A percentile compares a stretch with the other conserved stretches of the same genome.
Conservation (phyloP, 1,140 invertebrate genomes). For the Lordiphosa mommai region DNA sequence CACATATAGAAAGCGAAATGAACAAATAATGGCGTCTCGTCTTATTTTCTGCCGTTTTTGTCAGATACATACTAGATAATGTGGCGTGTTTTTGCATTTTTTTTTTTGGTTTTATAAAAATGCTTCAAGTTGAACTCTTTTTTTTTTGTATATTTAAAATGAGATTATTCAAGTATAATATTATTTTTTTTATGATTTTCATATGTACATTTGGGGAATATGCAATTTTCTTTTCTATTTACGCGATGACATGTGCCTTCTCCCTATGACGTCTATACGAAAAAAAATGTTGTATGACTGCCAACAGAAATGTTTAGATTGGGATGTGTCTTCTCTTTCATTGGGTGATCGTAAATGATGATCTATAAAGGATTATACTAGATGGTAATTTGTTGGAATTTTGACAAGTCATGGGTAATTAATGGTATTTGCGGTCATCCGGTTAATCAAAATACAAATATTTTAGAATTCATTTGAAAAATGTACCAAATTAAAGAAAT, state of each 20-base stretch:
- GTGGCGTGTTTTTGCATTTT: slow-evolving; percentile 42
- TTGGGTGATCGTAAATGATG: slow-evolving; percentile 27
- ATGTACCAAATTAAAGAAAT: no score
- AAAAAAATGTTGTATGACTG: slow-evolving; percentile 26
- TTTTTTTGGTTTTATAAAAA: slow-evolving; percentile 4
- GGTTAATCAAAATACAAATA: no score
- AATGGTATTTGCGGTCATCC: no score
- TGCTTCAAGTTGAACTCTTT: slow-evolving; percentile 11
- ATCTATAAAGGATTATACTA: slow-evolving; percentile 11
- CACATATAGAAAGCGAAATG: slow-evolving; percentile 35
- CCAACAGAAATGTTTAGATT: slow-evolving; percentile 49
- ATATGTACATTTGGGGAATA: slow-evolving; percentile 16
- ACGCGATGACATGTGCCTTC: slow-evolving; percentile 45
- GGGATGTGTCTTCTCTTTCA: slow-evolving; percentile 16
- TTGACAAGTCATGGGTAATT: neutral
- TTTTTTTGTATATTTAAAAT: slow-evolving; percentile 20
- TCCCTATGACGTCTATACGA: slow-evolving; percentile 48
- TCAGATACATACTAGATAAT: slow-evolving; percentile 36
- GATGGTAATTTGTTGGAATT: slow-evolving; percentile 3
- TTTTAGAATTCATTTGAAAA: no score
- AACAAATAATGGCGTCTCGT: slow-evolving; percentile 37
- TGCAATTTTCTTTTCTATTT: slow-evolving; percentile 39
- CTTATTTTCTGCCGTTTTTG: slow-evolving; percentile 42
- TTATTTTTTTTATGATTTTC: no score
- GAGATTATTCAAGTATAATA: slow-evolving; percentile 12